Conservation (phyloP, 2,113 vertebrate species). For the Lepisosteus osseus region DNA sequence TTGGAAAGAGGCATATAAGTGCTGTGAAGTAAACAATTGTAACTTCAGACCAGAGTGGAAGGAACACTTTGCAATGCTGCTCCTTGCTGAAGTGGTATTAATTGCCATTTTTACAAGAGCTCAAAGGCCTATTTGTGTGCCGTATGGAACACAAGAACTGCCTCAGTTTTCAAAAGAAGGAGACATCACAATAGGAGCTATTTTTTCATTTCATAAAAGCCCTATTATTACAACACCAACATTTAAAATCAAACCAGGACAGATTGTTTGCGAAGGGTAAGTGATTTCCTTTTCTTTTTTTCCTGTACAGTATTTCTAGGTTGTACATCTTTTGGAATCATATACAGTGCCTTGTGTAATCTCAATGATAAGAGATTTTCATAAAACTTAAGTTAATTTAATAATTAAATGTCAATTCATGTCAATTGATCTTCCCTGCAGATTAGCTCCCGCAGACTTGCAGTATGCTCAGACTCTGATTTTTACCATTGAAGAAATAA, state of each 20-base stretch:
- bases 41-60: no score
- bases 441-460: background rate
- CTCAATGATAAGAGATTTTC: background rate
- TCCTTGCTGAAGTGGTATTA: background rate
- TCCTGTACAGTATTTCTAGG: no score
- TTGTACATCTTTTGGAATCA: no score
- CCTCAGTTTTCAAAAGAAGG: conserved; percentile 4
- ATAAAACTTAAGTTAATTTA: background rate
- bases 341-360: background rate
- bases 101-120: background rate
- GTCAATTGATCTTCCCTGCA: background rate
- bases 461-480: conserved; percentile 3
- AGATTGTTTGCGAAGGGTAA: background rate
- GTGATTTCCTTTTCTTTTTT: background rate
- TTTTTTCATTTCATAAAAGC: background rate
- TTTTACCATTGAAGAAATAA: conserved; percentile 6
- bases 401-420: no score
- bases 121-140: background rate
- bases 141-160: background rate
- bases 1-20: no score
- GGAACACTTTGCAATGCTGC: background rate
- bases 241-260: background rate
- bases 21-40: no score
- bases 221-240: background rate
- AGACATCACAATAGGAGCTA: background rate